Conservation (phyloP, 2,113 vertebrate genomes). For the Prionailurus bengalensis region DNA sequence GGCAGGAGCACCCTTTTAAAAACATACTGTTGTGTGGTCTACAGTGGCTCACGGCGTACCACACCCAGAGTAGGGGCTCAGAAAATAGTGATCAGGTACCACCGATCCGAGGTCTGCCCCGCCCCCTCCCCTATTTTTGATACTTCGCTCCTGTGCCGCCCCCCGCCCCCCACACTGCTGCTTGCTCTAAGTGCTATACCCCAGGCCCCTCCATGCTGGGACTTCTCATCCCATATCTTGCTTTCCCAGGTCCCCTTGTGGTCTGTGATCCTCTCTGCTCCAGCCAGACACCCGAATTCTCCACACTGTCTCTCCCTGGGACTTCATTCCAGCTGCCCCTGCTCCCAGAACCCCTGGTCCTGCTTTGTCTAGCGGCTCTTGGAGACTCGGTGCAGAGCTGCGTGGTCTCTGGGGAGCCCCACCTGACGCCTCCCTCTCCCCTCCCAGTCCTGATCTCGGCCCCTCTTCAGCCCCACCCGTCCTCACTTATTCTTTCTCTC, state of each 20-base stretch:
- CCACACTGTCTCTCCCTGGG: neutral
- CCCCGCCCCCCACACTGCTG: accelerated
- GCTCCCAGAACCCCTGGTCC: neutral
- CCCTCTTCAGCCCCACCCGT: neutral
- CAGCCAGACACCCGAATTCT: neutral
- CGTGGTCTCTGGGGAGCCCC: neutral
- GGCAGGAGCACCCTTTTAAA: neutral
- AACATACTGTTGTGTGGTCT: neutral
- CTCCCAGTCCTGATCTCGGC: neutral
- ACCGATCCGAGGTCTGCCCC: neutral
- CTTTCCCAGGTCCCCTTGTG: neutral
- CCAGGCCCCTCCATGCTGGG: neutral
- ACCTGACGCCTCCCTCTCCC: neutral
- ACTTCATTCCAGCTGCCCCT: neutral
- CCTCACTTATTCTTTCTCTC: neutral
- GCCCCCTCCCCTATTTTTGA: neutral
- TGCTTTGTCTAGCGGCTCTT: neutral
- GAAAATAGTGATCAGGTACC: neutral
- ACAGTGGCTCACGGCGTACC: neutral
- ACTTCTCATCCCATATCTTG: accelerated
- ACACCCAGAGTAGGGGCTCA: neutral
- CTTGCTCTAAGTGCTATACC: neutral
- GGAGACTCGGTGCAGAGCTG: neutral
- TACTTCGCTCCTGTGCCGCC: neutral
- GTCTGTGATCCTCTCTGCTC: accelerated